A percentile compares a stretch with the other conserved stretches of the same genome.
Evolutionary conservation across 2,797 vertebrate genomes (phyloP).

Genomic region (Leptoclinus maculatus): DNA sequence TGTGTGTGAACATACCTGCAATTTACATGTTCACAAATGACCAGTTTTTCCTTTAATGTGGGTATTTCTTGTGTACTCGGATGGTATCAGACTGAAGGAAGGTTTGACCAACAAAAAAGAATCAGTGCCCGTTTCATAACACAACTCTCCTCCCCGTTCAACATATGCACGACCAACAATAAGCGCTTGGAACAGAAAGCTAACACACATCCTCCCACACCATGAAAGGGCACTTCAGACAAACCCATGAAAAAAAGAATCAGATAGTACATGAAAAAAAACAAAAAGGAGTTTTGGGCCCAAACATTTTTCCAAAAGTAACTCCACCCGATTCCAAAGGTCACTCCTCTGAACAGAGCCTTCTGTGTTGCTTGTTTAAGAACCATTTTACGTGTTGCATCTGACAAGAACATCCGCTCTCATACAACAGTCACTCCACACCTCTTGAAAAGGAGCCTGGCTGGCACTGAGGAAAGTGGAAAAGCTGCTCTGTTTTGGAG

Average conservation of each 20-base stretch:
- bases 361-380: constrained; percentile 68
- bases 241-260: constrained; percentile 23
- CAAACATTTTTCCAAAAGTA: constrained; percentile 63
- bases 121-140: constrained; percentile 21
- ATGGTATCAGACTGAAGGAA: not conserved
- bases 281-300: constrained; percentile 18
- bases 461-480: constrained; percentile 42
- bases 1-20: not conserved
- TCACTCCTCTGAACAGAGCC: constrained; percentile 69
- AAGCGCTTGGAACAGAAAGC: constrained; percentile 31
- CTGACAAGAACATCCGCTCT: constrained; percentile 72
- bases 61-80: constrained; percentile 16
- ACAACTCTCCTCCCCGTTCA: not conserved
- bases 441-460: constrained; percentile 54
- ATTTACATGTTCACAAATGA: not conserved
- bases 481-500: constrained; percentile 43
- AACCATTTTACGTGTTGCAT: constrained; percentile 53
- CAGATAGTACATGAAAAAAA: constrained; percentile 50
- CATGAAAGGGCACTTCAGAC: constrained; percentile 33
- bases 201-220: constrained; percentile 3
- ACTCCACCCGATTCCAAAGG: constrained; percentile 76
- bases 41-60: not conserved
- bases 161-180: constrained; percentile 28
- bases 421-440: constrained; percentile 67
- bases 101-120: constrained; percentile 55